Evolutionary conservation across 2,113 vertebrate species (phyloP).

Genomic region (Ondatra zibethicus): DNA sequence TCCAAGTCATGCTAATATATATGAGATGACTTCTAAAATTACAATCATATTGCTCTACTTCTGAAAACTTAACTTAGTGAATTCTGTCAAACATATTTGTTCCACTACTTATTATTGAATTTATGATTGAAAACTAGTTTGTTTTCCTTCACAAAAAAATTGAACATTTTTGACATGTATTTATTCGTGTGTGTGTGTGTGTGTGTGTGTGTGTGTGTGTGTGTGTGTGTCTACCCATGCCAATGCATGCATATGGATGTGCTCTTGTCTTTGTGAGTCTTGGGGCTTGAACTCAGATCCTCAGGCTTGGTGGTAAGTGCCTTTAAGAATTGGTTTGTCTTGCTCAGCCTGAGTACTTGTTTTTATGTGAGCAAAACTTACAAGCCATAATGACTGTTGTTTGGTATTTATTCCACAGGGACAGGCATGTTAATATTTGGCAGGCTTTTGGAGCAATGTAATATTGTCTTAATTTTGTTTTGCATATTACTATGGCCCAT

Average conservation of each 20-base stretch:
- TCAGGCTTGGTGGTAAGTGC: not conserved
- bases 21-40: slow-evolving; percentile 44
- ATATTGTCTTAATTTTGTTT: slow-evolving; percentile 42
- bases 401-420: slow-evolving; percentile 32
- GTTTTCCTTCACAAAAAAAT: slow-evolving; percentile 15
- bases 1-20: not conserved
- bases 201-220: not conserved
- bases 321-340: not conserved
- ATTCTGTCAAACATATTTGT: slow-evolving; percentile 48
- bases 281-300: not conserved
- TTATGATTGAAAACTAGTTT: slow-evolving; percentile 11
- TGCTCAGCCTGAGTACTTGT: not conserved
- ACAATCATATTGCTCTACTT: not conserved
- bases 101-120: not conserved
- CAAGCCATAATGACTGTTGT: not conserved
- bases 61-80: slow-evolving; percentile 19
- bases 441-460: slow-evolving; percentile 7
- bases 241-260: not conserved
- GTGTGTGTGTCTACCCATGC: too few species aligned
- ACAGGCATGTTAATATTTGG: not conserved
- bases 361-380: not conserved
- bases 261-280: too few species aligned
- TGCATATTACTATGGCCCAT: not conserved
- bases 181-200: not conserved
- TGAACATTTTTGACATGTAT: not conserved